A percentile compares a stretch with the other conserved stretches of the same genome.
Conservation (phyloP, 1,140 invertebrate species). For the Trichonephila clavipes region DNA sequence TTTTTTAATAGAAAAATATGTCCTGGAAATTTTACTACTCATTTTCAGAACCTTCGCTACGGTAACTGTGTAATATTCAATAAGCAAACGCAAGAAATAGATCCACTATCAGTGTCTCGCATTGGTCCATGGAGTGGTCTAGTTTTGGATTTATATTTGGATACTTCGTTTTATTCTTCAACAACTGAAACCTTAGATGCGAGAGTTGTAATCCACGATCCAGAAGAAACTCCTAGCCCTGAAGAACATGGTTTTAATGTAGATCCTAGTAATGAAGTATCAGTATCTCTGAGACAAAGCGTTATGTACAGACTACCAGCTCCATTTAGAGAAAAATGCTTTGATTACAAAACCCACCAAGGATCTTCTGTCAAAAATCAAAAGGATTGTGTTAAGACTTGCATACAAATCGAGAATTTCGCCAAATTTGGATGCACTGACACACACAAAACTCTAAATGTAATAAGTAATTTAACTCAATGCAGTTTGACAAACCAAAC, state of each 20-base stretch:
- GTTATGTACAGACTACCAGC: not conserved
- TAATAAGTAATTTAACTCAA: not conserved
- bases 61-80: conserved; percentile 48
- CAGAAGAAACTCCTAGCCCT: conserved; percentile 80
- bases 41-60: conserved; percentile 26
- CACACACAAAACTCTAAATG: not conserved
- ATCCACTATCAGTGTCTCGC: not conserved
- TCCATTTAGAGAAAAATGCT: conserved; percentile 45
- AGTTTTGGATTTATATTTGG: conserved; percentile 77
- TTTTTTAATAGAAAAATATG: not conserved
- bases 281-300: conserved; percentile 78
- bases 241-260: conserved; percentile 81
- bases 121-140: not conserved
- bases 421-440: conserved; percentile 11
- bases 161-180: conserved; percentile 80
- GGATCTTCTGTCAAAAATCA: not conserved
- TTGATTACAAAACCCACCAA: not conserved
- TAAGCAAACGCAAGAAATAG: not conserved
- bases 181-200: conserved; percentile 79
- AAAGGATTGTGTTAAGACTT: not conserved
- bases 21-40: not conserved
- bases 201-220: conserved; percentile 80
- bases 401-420: conserved; percentile 19
- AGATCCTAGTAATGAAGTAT: conserved; percentile 79
- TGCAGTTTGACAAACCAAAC: not conserved